Evolutionary conservation across 2,113 vertebrate species (phyloP).

Genomic region (Nansenia antarctica): DNA sequence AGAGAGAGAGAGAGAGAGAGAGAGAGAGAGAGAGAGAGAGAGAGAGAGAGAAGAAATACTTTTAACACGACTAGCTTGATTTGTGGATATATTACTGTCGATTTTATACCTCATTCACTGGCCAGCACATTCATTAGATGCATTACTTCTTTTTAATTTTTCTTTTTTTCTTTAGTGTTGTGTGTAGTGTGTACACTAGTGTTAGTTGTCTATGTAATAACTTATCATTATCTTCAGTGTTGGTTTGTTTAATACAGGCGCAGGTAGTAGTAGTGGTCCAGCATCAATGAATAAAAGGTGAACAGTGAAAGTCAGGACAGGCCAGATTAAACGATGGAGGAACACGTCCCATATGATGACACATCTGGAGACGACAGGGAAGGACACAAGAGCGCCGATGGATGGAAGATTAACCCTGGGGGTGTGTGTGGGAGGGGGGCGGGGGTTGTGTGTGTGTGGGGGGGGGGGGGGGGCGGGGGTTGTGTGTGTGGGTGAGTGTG

Average conservation of each 20-base stretch:
- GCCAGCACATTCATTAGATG: slow-evolving; percentile 15
- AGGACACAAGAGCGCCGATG: slow-evolving; percentile 55
- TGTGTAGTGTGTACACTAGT: too few relatives aligned
- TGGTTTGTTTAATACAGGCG: slow-evolving; percentile 61
- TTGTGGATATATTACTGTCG: slow-evolving; percentile 23
- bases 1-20: neutral
- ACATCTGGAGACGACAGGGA: slow-evolving; percentile 60
- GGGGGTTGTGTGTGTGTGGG: too few relatives aligned
- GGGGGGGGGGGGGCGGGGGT: too few relatives aligned
- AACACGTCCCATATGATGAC: slow-evolving; percentile 62
- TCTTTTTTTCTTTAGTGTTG: too few relatives aligned
- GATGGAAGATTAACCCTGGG: slow-evolving; percentile 53
- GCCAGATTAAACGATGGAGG: slow-evolving; percentile 55
- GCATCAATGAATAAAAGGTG: slow-evolving; percentile 63
- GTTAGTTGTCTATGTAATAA: too few relatives aligned
- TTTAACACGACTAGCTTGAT: slow-evolving; percentile 32
- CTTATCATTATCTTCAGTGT: slow-evolving; percentile 25
- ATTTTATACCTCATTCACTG: slow-evolving; percentile 39
- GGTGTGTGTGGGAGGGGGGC: too few relatives aligned
- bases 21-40: neutral
- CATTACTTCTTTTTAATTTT: neutral
- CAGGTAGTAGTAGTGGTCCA: slow-evolving; percentile 59
- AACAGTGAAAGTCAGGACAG: slow-evolving; percentile 60
- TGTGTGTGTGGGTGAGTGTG: too few relatives aligned
- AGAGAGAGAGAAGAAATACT: slow-evolving; percentile 1